A percentile compares a stretch with the other conserved stretches of the same genome.
Conservation (phyloP, 2,113 vertebrate species). For the Austrofundulus limnaeus region DNA sequence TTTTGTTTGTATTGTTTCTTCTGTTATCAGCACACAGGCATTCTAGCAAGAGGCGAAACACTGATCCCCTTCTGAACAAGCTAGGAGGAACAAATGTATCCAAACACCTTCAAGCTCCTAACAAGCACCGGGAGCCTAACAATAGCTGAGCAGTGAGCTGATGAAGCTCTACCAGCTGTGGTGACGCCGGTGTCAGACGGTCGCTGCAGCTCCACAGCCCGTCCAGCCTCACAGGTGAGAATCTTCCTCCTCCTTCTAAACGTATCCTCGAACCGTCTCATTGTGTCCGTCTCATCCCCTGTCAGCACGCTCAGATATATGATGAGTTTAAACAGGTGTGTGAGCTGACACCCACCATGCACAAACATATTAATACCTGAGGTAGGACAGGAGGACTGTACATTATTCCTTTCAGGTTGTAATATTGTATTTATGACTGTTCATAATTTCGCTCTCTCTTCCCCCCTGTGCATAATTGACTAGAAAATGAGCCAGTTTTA, state of each 20-base stretch:
- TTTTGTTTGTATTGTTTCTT: background rate
- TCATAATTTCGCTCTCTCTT: background rate
- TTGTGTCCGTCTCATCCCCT: background rate
- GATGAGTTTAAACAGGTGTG: background rate
- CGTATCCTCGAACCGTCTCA: background rate
- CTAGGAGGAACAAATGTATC: background rate
- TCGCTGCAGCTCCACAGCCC: background rate
- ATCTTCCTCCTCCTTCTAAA: background rate
- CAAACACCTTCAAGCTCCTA: background rate
- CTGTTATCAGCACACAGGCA: too few relatives aligned
- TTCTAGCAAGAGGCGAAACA: too few relatives aligned
- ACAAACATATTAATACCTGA: background rate
- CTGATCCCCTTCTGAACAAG: background rate
- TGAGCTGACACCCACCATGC: background rate
- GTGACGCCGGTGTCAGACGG: background rate
- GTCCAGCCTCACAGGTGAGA: background rate
- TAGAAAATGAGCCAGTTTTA: conserved; percentile 1
- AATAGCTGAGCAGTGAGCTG: background rate
- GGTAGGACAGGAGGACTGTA: background rate
- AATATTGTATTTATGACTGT: background rate
- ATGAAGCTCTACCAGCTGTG: background rate
- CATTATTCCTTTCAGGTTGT: background rate
- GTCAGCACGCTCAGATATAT: background rate
- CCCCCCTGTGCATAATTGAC: background rate
- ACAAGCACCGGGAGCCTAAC: background rate